These are phyloP conservation scores for Melieria crassipennis DNA, from an alignment of 2,888 invertebrate genomes.

Conservation along the genomic window DNA sequence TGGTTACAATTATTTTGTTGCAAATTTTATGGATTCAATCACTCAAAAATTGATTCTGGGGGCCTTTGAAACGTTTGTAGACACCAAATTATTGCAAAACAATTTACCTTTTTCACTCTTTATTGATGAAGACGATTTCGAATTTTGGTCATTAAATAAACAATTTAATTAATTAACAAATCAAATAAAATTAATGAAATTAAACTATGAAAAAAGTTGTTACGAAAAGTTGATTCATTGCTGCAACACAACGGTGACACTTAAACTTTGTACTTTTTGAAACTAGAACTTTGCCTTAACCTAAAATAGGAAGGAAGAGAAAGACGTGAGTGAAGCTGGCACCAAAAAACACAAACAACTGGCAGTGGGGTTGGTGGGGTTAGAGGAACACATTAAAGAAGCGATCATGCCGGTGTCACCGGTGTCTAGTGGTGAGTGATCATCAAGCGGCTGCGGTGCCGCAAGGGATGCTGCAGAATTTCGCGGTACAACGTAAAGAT, in stretches of 20 bases:
- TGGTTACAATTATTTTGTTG: too few relatives aligned
- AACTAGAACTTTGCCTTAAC: conserved; percentile 32
- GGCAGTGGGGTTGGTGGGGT: conserved; percentile 6
- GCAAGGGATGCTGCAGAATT: conserved; percentile 46
- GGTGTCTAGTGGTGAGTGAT: conserved; percentile 39
- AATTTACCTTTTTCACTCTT: too few relatives aligned
- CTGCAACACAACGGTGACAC: conserved; percentile 30
- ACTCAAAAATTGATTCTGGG: too few relatives aligned
- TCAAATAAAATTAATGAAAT: conserved; percentile 9
- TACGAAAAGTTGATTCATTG: conserved; percentile 31
- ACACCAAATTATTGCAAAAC: too few relatives aligned
- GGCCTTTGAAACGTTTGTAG: too few relatives aligned
- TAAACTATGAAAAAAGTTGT: conserved; percentile 24
- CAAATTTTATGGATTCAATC: too few relatives aligned
- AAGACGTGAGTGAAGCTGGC: neutral
- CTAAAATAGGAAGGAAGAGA: conserved; percentile 34
- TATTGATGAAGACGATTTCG: too few relatives aligned
- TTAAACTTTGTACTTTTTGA: conserved; percentile 36
- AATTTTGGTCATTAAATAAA: neutral
- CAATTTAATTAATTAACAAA: conserved; percentile 15
- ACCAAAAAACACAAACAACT: conserved; percentile 1
- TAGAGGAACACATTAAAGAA: conserved; percentile 1
- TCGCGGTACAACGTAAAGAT: conserved; percentile 49
- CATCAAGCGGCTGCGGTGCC: conserved; percentile 43
- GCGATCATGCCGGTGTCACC: neutral